Conservation (phyloP, 2,113 vertebrate genomes). For the Ophthalmolycus amberensis region DNA sequence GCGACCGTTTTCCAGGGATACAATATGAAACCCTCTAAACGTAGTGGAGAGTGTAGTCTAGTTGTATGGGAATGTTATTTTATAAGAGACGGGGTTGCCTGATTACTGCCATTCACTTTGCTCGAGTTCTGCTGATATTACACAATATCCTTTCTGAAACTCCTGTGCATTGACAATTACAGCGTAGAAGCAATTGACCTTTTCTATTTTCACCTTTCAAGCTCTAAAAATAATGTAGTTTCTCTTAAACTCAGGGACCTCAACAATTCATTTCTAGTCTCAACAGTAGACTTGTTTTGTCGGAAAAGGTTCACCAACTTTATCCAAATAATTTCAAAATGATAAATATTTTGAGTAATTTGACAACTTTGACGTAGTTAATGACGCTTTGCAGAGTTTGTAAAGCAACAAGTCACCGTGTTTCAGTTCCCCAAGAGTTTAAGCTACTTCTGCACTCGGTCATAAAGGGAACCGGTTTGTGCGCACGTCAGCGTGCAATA, state of each 20-base stretch:
- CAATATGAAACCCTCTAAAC: too few relatives aligned
- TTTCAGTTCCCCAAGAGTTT: background rate
- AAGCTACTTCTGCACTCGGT: background rate
- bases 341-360: background rate
- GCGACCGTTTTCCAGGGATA: too few relatives aligned
- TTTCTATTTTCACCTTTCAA: constrained; percentile 17
- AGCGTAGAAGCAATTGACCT: background rate
- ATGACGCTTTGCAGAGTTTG: background rate
- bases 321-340: background rate
- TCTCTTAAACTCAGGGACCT: background rate
- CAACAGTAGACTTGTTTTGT: background rate
- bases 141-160: background rate
- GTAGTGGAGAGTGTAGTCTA: background rate
- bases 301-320: background rate
- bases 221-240: background rate
- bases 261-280: background rate
- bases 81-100: background rate
- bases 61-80: background rate
- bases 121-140: background rate
- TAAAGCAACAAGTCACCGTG: background rate
- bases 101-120: background rate
- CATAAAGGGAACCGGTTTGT: background rate
- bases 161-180: background rate
- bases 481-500: constrained; percentile 8
- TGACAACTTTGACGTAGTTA: background rate